Evolutionary conservation across 2,888 invertebrate genomes (phyloP).

Genomic region (Psococerastis gibbosa): DNA sequence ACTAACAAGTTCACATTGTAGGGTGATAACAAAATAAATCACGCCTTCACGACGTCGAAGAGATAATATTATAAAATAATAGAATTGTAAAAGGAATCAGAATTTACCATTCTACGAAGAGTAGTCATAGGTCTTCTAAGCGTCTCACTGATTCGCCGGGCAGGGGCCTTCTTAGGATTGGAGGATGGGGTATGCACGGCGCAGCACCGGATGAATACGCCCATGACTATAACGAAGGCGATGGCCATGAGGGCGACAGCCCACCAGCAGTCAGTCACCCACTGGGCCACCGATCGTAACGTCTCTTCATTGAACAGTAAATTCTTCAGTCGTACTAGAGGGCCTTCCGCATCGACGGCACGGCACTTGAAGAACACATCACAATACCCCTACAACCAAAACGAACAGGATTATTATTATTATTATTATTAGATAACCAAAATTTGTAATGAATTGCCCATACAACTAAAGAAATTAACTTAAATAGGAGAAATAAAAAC

Average conservation of each 20-base stretch:
- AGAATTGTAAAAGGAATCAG: no score
- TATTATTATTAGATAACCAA: no score
- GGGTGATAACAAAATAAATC: no score
- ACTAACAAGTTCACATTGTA: no score
- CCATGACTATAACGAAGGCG: constrained; percentile 87
- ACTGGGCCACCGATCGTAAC: constrained; percentile 68
- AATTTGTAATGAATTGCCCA: no score
- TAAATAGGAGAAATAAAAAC: no score
- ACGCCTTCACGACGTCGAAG: constrained; percentile 21
- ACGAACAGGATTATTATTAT: no score
- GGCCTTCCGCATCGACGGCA: constrained; percentile 96
- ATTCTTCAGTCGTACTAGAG: constrained; percentile 89
- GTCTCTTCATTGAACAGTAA: constrained; percentile 82
- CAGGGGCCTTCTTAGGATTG: constrained; percentile 93
- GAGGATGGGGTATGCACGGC: constrained; percentile 98
- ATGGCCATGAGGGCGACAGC: constrained; percentile 82
- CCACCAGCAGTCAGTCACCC: constrained; percentile 95
- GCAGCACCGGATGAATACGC: constrained; percentile 95
- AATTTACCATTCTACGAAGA: constrained; percentile 65
- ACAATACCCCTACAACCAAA: constrained; percentile 74
- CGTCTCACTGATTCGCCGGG: constrained; percentile 82
- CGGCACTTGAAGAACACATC: constrained; percentile 98
- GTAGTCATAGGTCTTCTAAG: constrained; percentile 81
- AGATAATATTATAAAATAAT: constrained; percentile 11
- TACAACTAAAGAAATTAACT: no score